Base-by-base conservation (phyloP, 2,888 invertebrate genomes). In the Meteorus colon region DNA sequence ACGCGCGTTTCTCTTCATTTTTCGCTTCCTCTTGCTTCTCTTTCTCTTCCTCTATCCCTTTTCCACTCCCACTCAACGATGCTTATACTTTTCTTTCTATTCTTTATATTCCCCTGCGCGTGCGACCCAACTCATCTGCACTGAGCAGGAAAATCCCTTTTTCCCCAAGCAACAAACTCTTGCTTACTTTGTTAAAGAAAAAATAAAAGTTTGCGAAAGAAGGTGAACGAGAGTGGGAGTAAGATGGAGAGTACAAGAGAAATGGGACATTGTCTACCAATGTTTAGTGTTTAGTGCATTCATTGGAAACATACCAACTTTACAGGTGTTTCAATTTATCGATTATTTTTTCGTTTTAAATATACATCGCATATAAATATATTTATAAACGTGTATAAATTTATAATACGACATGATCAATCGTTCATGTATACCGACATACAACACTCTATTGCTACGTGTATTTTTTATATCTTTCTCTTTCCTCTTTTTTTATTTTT, bases 1-100 rank as follows among this genome's bases (percentile, higher is more conserved):
- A 75, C 45, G 68, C 77, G 16, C 75, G 60, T 73, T 60, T 65
- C 68, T 74, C 73, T 72, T 74, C 71, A 73, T 74, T 71, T 75
- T 29, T 77, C 65, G 60, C 62, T 71, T 51, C 70, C 68, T 68
- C 71, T 41, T 48, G 66, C 37, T 63, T 24, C 55, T 71, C n/a
- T 45, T 71, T 70, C 37, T 59, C 27, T 65, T 73, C 63, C 31
- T 51, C 66, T 76, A 41, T 75, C 65, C 77, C 27, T 19, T 79
- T 73, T 70, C 73, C 62, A 55, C 73, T 41, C 41, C 8, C 41
- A 41, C 41, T 41, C 41, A 41, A 66, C 63, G 62, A 60, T 19
- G 71, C 68, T 74, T 74, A 60, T 29, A 27, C 41, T 24, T 34
- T 59, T 60, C 60, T 24, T 19, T 41, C 60, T 37, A 16, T 41